Evolutionary conservation across 2,888 invertebrate species (phyloP).

Genomic region (Perizoma flavofasciatum): DNA sequence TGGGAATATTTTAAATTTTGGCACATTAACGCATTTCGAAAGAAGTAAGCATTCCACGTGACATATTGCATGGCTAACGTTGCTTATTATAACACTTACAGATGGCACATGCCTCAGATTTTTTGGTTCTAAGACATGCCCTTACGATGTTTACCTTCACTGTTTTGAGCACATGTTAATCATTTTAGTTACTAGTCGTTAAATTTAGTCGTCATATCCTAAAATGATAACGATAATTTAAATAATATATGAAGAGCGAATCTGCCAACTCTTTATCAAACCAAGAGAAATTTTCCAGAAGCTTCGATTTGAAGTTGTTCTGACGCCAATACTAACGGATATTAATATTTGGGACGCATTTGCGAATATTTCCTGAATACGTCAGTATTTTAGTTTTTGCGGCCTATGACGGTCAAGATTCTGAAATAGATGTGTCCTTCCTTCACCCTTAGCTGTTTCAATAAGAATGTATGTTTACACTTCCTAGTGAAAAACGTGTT

Average conservation of each 20-base stretch:
- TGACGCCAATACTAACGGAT: constrained; percentile 22
- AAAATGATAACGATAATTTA: not conserved
- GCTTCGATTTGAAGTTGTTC: constrained; percentile 18
- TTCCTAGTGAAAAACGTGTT: no score
- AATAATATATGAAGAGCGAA: constrained; percentile 1
- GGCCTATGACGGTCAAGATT: constrained; percentile 28
- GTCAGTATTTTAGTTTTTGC: constrained; percentile 26
- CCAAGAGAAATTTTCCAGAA: constrained; percentile 21
- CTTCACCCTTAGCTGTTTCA: constrained; percentile 17
- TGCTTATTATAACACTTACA: no score
- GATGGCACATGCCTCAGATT: no score
- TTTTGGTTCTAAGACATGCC: no score
- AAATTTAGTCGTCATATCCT: no score
- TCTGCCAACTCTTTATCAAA: constrained; percentile 2
- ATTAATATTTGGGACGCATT: constrained; percentile 29
- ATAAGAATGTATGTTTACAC: not conserved
- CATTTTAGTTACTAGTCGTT: no score
- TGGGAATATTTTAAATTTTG: no score
- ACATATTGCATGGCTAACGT: no score
- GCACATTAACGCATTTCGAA: no score
- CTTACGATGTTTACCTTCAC: no score
- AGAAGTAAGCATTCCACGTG: no score
- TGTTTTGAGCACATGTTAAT: no score
- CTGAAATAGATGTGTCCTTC: constrained; percentile 27
- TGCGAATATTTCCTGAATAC: constrained; percentile 36